A percentile compares a stretch with the other conserved stretches of the same genome.
phyloP scores from a whole-genome alignment of 2,113 vertebrate species.

The Dunckerocampus dactyliophorus region DNA sequence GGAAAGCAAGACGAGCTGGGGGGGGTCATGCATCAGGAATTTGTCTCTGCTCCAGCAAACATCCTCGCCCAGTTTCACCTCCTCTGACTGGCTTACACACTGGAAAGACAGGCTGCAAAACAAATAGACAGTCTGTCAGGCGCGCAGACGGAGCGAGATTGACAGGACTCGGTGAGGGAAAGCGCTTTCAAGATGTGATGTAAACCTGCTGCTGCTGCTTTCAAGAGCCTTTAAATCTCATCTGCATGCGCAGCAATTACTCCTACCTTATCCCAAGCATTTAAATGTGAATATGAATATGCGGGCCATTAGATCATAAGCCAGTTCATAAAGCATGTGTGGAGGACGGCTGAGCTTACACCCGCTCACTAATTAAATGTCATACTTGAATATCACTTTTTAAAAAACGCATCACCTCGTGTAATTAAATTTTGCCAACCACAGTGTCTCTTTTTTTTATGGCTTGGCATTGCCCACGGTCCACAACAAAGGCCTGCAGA shows the following conservation, averaged over 20 bases:
- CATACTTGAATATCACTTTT: slow-evolving; percentile 1
- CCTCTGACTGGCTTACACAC: slow-evolving; percentile 40
- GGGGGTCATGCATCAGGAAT: slow-evolving; percentile 52
- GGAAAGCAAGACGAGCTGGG: slow-evolving; percentile 5
- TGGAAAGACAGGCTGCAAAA: slow-evolving; percentile 41
- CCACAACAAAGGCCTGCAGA: slow-evolving; percentile 49
- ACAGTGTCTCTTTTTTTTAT: no score
- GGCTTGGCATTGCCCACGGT: no score
- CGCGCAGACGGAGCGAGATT: slow-evolving; percentile 20
- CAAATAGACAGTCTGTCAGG: slow-evolving; percentile 44
- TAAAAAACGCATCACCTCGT: neutral
- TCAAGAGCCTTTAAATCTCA: slow-evolving; percentile 6
- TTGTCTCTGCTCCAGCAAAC: slow-evolving; percentile 43
- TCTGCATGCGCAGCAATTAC: slow-evolving; percentile 11
- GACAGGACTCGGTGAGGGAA: slow-evolving; percentile 2
- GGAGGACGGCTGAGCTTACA: slow-evolving; percentile 18
- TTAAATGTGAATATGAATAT: slow-evolving; percentile 36
- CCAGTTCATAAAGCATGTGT: slow-evolving; percentile 20
- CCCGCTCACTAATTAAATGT: neutral
- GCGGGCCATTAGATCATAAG: slow-evolving; percentile 27
- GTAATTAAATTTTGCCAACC: neutral
- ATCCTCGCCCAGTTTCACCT: slow-evolving; percentile 47
- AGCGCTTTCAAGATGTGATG: neutral
- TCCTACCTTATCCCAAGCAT: slow-evolving; percentile 15
- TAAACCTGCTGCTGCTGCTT: slow-evolving; percentile 3